Conservation (phyloP, 2,113 vertebrate genomes). For the Plotosus lineatus region DNA sequence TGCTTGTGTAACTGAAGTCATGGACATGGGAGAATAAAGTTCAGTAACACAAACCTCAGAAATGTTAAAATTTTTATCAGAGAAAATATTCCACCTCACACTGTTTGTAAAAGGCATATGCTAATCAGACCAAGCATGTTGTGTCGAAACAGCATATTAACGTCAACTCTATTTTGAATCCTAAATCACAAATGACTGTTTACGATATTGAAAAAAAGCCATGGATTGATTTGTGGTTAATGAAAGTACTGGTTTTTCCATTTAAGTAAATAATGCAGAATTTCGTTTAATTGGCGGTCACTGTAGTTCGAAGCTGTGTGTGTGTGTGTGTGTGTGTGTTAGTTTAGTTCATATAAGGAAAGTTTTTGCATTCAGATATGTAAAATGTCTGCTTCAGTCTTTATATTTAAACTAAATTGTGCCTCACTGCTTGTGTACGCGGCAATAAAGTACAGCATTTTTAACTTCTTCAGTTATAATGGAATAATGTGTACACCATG, state of each 20-base stretch:
- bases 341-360: too few relatives aligned
- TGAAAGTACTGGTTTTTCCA: not conserved
- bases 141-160: not conserved
- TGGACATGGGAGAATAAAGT: constrained; percentile 29
- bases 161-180: not conserved
- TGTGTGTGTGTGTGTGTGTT: too few relatives aligned
- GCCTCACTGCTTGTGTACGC: not conserved
- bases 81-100: not conserved
- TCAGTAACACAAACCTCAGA: constrained; percentile 63
- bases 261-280: not conserved
- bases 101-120: not conserved
- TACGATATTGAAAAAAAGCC: not conserved
- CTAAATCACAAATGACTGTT: constrained; percentile 12
- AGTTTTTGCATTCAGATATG: not conserved
- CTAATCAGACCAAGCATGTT: not conserved
- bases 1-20: constrained; percentile 11
- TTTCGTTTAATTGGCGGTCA: not conserved
- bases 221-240: not conserved
- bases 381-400: not conserved
- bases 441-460: not conserved
- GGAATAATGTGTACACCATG: not conserved
- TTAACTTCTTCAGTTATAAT: not conserved
- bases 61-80: constrained; percentile 47
- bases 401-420: constrained; percentile 15
- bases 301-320: not conserved